A percentile compares a stretch with the other conserved stretches of the same genome.
Evolutionary conservation across 2,797 vertebrate species (phyloP).

Genomic region (Acrossocheilus fasciatus): DNA sequence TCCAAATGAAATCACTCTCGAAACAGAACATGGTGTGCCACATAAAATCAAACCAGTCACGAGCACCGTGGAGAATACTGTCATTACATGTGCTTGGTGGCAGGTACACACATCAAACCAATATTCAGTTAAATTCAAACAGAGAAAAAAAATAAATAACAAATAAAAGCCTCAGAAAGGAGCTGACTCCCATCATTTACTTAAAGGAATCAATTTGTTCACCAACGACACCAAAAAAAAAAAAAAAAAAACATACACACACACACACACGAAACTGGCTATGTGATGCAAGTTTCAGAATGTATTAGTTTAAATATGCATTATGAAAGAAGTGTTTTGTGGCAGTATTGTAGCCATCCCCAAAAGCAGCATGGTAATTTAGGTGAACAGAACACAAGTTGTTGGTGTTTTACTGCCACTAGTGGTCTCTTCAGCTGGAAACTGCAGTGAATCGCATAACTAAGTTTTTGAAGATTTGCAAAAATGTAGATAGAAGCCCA

Average conservation of each 20-base stretch:
- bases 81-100: not conserved
- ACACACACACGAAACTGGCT: not conserved
- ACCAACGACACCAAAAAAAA: too few relatives aligned
- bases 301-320: not conserved
- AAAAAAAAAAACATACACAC: too few relatives aligned
- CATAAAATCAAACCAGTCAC: not conserved
- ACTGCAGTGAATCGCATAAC: not conserved
- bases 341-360: not conserved
- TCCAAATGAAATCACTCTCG: not conserved
- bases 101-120: not conserved
- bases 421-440: not conserved
- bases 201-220: too few relatives aligned
- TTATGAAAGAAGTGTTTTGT: not conserved
- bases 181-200: too few relatives aligned
- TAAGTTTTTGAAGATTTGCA: too few relatives aligned
- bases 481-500: too few relatives aligned
- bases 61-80: not conserved
- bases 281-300: not conserved
- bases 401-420: not conserved
- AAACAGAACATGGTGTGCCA: not conserved
- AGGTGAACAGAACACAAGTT: not conserved
- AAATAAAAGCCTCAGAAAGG: not conserved
- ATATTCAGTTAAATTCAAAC: not conserved
- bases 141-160: not conserved
- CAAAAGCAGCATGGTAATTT: not conserved